A percentile compares a stretch with the other conserved stretches of the same genome.
Conservation (phyloP, 1,140 invertebrate species). For the Varroa destructor region DNA sequence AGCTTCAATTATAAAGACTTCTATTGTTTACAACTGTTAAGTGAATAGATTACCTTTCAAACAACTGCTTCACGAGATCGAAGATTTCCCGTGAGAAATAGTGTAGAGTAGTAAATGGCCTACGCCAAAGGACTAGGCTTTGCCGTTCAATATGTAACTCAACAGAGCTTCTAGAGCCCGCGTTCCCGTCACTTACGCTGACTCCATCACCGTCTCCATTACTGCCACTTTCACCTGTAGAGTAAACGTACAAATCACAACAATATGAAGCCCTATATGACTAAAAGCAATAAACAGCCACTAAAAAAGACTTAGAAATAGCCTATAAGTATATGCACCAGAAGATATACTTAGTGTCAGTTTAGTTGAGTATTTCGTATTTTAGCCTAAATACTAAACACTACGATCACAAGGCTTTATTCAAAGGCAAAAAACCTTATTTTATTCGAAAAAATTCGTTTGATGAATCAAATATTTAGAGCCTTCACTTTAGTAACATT, state of each 20-base stretch:
- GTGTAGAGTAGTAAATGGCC: slow-evolving; percentile 63
- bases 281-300: no score
- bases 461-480: slow-evolving; percentile 15
- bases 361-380: no score
- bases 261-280: no score
- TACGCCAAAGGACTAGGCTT: slow-evolving; percentile 69
- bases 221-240: slow-evolving; percentile 27
- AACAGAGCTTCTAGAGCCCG: neutral
- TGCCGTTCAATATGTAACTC: slow-evolving; percentile 40
- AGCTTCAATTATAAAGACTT: no score
- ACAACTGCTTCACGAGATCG: slow-evolving; percentile 48
- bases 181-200: slow-evolving; percentile 27
- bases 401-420: no score
- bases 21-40: slow-evolving; percentile 22
- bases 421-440: no score
- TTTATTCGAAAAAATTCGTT: slow-evolving; percentile 28
- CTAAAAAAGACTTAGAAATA: no score
- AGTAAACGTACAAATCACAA: slow-evolving; percentile 24
- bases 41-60: slow-evolving; percentile 40
- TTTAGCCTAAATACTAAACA: no score
- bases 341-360: no score
- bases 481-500: slow-evolving; percentile 29
- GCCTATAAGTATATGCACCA: no score
- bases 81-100: slow-evolving; percentile 65
- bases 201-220: slow-evolving; percentile 2